Evolutionary conservation across 2,797 vertebrate genomes (phyloP).

Genomic region (Gymnopithys bicolor): DNA sequence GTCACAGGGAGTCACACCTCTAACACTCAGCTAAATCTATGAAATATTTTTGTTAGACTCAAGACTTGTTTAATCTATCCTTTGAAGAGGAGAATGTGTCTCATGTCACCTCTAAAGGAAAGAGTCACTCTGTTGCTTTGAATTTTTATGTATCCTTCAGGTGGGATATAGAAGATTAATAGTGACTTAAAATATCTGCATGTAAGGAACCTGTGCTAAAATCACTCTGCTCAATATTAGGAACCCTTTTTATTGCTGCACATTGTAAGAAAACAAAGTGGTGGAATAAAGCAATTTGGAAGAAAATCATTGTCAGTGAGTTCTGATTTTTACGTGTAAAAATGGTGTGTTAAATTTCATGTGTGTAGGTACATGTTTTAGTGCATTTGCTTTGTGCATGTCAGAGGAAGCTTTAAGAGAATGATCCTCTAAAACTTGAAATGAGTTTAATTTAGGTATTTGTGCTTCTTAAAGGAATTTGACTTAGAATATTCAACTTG

Average conservation of each 20-base stretch:
- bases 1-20: neutral
- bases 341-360: neutral
- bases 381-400: neutral
- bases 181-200: neutral
- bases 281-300: neutral
- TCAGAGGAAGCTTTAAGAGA: neutral
- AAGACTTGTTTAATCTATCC: neutral
- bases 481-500: neutral
- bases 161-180: neutral
- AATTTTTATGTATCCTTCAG: neutral
- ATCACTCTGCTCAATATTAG: neutral
- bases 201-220: neutral
- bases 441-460: neutral
- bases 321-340: neutral
- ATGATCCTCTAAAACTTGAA: neutral
- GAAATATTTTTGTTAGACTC: neutral
- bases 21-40: neutral
- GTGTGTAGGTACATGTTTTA: neutral
- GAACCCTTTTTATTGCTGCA: neutral
- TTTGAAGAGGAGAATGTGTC: neutral
- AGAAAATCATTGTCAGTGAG: neutral
- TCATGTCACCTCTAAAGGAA: neutral
- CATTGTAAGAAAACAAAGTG: neutral
- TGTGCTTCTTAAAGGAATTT: neutral
- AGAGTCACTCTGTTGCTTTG: neutral